phyloP scores from a whole-genome alignment of 2,113 vertebrate genomes.

The Leptobrachium leishanense region DNA sequence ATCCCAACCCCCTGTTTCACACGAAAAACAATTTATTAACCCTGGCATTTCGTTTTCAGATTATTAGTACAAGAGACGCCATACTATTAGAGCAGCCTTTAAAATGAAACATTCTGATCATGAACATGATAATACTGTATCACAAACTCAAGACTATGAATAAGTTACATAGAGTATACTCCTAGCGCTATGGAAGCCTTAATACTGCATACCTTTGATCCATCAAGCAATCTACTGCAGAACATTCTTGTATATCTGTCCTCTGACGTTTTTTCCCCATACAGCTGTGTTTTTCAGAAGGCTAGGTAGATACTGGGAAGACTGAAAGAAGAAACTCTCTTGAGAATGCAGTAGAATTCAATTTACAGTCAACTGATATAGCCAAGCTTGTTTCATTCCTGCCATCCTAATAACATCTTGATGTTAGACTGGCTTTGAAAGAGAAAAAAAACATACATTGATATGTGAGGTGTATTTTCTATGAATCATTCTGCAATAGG shows the following conservation, averaged over 20 bases:
- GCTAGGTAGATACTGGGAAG: constrained; percentile 40
- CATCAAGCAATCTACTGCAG: constrained; percentile 31
- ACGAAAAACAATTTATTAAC: no score
- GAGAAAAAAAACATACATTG: constrained; percentile 41
- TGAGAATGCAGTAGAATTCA: constrained; percentile 49
- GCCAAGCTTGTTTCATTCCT: constrained; percentile 41
- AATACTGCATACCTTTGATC: constrained; percentile 19
- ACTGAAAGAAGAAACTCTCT: constrained; percentile 46
- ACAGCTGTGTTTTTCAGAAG: constrained; percentile 49
- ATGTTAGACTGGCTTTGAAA: constrained; percentile 31
- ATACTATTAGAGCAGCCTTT: no score
- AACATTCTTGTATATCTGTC: constrained; percentile 24
- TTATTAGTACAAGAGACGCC: no score
- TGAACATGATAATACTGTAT: background rate
- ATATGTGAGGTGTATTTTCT: constrained; percentile 21
- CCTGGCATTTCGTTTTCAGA: no score
- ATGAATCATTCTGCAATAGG: constrained; percentile 18
- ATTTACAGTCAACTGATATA: constrained; percentile 47
- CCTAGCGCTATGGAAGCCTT: background rate
- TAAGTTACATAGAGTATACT: background rate
- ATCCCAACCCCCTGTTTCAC: no score
- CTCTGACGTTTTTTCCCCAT: constrained; percentile 36
- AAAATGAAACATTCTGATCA: no score
- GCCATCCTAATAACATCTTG: constrained; percentile 46
- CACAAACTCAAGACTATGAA: constrained; percentile 13